These are phyloP conservation scores for Dendrolimus kikuchii DNA, from an alignment of 1,140 invertebrate genomes.

Conservation along the genomic window DNA sequence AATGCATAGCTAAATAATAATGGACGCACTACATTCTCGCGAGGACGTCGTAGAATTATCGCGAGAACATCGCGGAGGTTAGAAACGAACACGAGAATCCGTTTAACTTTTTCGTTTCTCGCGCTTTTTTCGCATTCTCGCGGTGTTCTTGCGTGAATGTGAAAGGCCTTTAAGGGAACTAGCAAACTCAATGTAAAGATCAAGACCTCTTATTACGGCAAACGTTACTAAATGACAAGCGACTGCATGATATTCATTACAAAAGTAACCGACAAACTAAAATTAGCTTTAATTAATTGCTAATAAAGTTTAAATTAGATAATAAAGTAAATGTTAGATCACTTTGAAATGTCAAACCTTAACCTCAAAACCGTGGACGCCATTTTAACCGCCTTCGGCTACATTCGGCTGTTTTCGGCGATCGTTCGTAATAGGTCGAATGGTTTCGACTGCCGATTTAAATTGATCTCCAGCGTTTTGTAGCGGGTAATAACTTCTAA, in stretches of 20 bases:
- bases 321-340: slow-evolving; percentile 27
- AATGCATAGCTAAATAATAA: slow-evolving; percentile 32
- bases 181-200: slow-evolving; percentile 70
- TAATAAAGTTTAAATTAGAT: neutral
- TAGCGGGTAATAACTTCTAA: neutral
- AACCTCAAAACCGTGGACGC: slow-evolving; percentile 68
- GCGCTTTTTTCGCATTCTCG: no score
- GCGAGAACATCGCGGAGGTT: no score
- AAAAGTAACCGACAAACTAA: slow-evolving; percentile 12
- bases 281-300: slow-evolving; percentile 23
- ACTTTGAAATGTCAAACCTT: slow-evolving; percentile 67
- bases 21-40: slow-evolving; percentile 3
- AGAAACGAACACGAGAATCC: no score
- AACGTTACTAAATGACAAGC: slow-evolving; percentile 54
- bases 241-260: slow-evolving; percentile 31
- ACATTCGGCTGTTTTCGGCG: slow-evolving; percentile 41
- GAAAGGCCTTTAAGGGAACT: slow-evolving; percentile 4
- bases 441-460: slow-evolving; percentile 24
- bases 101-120: no score
- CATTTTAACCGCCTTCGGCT: slow-evolving; percentile 53
- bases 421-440: slow-evolving; percentile 22
- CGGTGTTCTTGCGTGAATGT: no score
- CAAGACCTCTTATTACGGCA: slow-evolving; percentile 54
- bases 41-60: no score
- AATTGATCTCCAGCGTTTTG: slow-evolving; percentile 27